Percentiles rank a stretch among this genome's conserved stretches.
Conservation (phyloP, 1,140 invertebrate genomes). For the Carposina sasakii region DNA sequence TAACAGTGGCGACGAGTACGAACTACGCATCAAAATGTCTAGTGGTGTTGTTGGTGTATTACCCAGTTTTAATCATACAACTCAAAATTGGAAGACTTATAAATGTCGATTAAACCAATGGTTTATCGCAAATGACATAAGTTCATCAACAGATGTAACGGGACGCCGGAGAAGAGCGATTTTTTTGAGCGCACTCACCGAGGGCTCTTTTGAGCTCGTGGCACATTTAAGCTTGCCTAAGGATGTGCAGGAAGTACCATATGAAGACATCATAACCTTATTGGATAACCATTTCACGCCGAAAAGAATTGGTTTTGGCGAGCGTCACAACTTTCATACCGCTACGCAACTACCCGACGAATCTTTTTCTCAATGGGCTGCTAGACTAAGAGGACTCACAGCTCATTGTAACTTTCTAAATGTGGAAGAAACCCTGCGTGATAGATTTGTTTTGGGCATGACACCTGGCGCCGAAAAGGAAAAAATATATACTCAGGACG, state of each 20-base stretch:
- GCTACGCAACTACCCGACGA: not conserved
- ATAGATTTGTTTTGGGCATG: not conserved
- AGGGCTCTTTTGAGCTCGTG: not conserved
- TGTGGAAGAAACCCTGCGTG: not conserved
- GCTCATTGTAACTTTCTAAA: not conserved
- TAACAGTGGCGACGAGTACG: no score
- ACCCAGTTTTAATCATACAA: no score
- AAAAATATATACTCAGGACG: not conserved
- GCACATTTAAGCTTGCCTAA: conserved; percentile 3
- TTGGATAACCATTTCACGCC: conserved; percentile 6
- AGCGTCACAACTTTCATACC: not conserved
- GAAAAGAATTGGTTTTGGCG: conserved; percentile 1
- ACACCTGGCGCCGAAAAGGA: not conserved
- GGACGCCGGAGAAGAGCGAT: conserved; percentile 3
- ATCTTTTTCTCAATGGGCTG: not conserved
- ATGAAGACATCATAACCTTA: not conserved
- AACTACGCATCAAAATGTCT: no score
- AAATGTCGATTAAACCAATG: no score
- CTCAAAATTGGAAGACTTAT: no score
- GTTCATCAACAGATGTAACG: conserved; percentile 1
- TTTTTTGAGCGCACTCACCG: conserved; percentile 6
- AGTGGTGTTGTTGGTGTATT: no score
- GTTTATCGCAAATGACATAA: conserved; percentile 5
- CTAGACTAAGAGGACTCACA: not conserved
- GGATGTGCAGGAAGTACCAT: not conserved